phyloP scores from a whole-genome alignment of 2,888 invertebrate genomes.

The Harpalus rubripes region DNA sequence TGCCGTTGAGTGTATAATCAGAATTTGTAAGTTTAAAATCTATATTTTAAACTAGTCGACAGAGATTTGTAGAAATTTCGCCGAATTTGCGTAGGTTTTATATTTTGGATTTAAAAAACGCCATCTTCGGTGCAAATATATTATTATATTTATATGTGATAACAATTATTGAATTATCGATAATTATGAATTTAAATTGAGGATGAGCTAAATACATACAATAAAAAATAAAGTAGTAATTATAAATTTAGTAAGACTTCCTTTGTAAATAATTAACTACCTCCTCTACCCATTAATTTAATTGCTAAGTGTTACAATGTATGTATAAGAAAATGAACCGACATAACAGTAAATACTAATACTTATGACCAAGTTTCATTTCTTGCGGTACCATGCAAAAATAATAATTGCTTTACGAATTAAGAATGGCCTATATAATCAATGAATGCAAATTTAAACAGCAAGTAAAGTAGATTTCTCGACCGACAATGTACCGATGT shows the following conservation, averaged over 20 bases:
- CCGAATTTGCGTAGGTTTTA: too few relatives aligned
- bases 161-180: too few relatives aligned
- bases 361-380: not conserved
- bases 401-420: slow-evolving; percentile 20
- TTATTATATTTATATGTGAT: too few relatives aligned
- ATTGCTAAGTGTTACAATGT: slow-evolving; percentile 8
- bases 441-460: slow-evolving; percentile 18
- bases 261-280: slow-evolving; percentile 10
- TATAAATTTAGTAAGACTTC: slow-evolving; percentile 21
- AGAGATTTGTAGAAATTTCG: too few relatives aligned
- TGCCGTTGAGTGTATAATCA: too few relatives aligned
- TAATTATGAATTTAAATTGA: too few relatives aligned
- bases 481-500: slow-evolving; percentile 12
- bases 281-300: slow-evolving; percentile 7
- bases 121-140: too few relatives aligned
- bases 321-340: slow-evolving; percentile 5
- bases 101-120: too few relatives aligned
- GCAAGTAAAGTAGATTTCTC: slow-evolving; percentile 47
- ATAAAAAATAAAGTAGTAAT: slow-evolving; percentile 15
- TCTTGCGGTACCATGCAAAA: slow-evolving; percentile 16
- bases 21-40: too few relatives aligned
- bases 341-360: slow-evolving; percentile 15
- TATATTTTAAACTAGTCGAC: too few relatives aligned
- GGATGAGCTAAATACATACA: not conserved
- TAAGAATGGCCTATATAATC: slow-evolving; percentile 14